Evolutionary conservation across 2,888 invertebrate species (phyloP), one percentile per base, ranked within the genome.

Genomic region (Rhabditoides inermis): DNA sequence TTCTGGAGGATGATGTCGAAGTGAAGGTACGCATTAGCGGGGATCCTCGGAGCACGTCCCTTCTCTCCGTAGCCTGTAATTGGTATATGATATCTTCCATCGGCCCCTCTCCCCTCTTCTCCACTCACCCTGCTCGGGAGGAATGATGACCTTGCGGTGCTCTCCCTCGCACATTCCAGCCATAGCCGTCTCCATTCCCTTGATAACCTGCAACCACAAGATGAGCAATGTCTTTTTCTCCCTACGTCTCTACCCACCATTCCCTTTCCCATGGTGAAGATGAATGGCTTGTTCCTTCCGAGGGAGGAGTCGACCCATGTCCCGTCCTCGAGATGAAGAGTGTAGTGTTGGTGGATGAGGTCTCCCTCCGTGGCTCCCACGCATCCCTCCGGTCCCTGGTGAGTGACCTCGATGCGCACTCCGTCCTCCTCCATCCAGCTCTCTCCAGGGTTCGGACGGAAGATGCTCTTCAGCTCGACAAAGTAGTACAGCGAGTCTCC

Each of bases 161-260:
- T 73, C 74, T 27, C 74, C 75, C 53, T 74, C 64, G 48, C 74
- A 74, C 74, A 74, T 74, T 20, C 68, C 72, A 6, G 56, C 58
- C 74, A 74, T 75, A 6, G 71, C 73, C 2, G 64, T 53, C 35
- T 75, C 74, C 70, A 75, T 75, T 45, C 74, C 74, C 26, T 48
- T 46, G 53, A 72, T 72, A 12, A 68, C 68, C 61, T 63, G 23
- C 3, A 48, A 25, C 18, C 4, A 12, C 20, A 51, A 12, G 22
- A 12, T 22, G 15, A 27, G 22, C 2, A 51, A n/a, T 2, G 12
- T n/a, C 23, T 7, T 25, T 5, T 47, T 28, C 15, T n/a, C 26
- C 18, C 15, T 10, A 27, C 25, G 6, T n/a, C 40, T 36, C 50
- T 53, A 35, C 56, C 56, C 23, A 70, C 71, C 53, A 66, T 65